These are phyloP conservation scores for pig (Sus scrofa) DNA, from an alignment of 2,113 vertebrate genomes.

Conservation along the genomic window T2T-Sscrofa CM000819.6:37618501-37619000, in stretches of 20 bases:
- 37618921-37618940: not conserved
- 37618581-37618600: no score
- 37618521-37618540: no score
- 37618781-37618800: not conserved
- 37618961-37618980: not conserved
- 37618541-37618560: no score
- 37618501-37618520: no score
- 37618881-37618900: slow-evolving; percentile 30
- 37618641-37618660: no score
- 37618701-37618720: not conserved
- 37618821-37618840: not conserved
- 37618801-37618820: not conserved
- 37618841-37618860: not conserved
- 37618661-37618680: not conserved
- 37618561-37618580: no score
- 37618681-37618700: not conserved
- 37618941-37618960: not conserved
- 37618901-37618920: not conserved
- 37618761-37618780: not conserved
- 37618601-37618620: no score
- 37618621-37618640: no score
- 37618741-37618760: not conserved
- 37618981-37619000: not conserved
- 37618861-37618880: not conserved
- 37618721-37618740: not conserved